Evolutionary conservation across 1,140 invertebrate species (phyloP).

Genomic region (Ericerus pela): DNA sequence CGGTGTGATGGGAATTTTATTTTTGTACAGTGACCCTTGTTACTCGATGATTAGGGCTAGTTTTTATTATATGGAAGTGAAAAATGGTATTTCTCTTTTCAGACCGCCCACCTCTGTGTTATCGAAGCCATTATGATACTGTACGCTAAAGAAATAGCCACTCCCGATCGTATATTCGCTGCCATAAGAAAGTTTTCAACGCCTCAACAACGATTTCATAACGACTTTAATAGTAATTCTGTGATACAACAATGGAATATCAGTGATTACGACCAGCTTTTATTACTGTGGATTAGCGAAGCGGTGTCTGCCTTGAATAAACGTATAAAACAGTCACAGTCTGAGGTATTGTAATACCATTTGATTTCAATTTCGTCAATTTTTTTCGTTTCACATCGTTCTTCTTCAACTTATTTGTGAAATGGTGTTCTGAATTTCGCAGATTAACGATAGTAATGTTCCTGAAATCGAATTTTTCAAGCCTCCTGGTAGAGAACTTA

Average conservation of each 20-base stretch:
- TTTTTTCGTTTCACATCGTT: too few species aligned
- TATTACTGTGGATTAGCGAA: slow-evolving; percentile 83
- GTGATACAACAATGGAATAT: slow-evolving; percentile 26
- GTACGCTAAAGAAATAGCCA: slow-evolving; percentile 85
- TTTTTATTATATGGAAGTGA: not conserved
- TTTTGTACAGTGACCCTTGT: not conserved
- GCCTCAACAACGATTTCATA: slow-evolving; percentile 22
- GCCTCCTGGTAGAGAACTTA: slow-evolving; percentile 39
- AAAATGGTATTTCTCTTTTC: slow-evolving; percentile 28
- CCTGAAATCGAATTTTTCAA: slow-evolving; percentile 19
- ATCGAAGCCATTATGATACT: slow-evolving; percentile 93
- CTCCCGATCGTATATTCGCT: slow-evolving; percentile 68
- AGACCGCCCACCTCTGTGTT: slow-evolving; percentile 91
- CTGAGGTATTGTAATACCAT: too few species aligned
- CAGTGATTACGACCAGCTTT: slow-evolving; percentile 62
- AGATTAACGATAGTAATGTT: too few species aligned
- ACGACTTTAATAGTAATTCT: slow-evolving; percentile 15
- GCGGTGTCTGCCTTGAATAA: slow-evolving; percentile 59
- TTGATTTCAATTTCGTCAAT: too few species aligned
- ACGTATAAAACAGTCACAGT: slow-evolving; percentile 39
- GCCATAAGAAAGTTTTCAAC: slow-evolving; percentile 60
- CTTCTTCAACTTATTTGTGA: too few species aligned
- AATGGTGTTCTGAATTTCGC: too few species aligned
- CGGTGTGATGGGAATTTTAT: too few species aligned
- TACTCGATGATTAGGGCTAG: not conserved